A percentile compares a stretch with the other conserved stretches of the same genome.
These are phyloP conservation scores for Actinia equina DNA, from an alignment of 64 coral and sea anemone genomes.

Conservation along the genomic window DNA sequence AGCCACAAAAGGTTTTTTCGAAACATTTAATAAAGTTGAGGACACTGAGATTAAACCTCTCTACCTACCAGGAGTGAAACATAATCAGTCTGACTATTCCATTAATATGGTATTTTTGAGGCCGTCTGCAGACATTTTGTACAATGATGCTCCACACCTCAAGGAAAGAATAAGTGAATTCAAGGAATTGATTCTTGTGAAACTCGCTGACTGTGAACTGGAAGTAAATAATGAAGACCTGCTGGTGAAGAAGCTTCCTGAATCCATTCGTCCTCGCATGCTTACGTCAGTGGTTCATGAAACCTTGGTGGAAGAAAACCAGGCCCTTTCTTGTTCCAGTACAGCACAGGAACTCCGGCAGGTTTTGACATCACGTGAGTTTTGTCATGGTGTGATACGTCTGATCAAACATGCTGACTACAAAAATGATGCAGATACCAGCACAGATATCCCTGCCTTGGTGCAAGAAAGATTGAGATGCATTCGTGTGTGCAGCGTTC, in stretches of 20 bases:
- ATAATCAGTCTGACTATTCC: not conserved
- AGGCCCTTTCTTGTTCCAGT: not conserved
- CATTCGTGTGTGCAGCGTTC: not conserved
- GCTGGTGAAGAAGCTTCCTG: conserved; percentile 39
- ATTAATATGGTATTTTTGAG: not conserved
- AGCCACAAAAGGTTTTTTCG: conserved; percentile 43
- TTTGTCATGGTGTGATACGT: conserved; percentile 53
- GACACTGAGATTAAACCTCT: not conserved
- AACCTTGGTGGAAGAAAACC: not conserved
- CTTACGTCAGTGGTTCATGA: conserved; percentile 31
- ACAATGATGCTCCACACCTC: conserved; percentile 31
- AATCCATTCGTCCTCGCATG: conserved; percentile 28
- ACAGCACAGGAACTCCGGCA: not conserved
- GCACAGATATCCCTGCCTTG: not conserved
- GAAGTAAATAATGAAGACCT: not conserved
- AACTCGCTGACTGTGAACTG: conserved; percentile 9
- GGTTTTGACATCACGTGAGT: conserved; percentile 33
- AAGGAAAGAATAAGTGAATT: conserved; percentile 20
- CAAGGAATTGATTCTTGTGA: conserved; percentile 3
- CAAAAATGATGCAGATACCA: not conserved
- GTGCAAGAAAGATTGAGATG: not conserved
- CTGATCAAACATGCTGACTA: conserved; percentile 52
- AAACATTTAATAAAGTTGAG: not conserved
- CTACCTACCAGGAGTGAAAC: not conserved
- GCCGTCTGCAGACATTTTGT: conserved; percentile 26